Evolutionary conservation across 1,140 invertebrate species (phyloP).

Genomic region (Asbolus verrucosus): DNA sequence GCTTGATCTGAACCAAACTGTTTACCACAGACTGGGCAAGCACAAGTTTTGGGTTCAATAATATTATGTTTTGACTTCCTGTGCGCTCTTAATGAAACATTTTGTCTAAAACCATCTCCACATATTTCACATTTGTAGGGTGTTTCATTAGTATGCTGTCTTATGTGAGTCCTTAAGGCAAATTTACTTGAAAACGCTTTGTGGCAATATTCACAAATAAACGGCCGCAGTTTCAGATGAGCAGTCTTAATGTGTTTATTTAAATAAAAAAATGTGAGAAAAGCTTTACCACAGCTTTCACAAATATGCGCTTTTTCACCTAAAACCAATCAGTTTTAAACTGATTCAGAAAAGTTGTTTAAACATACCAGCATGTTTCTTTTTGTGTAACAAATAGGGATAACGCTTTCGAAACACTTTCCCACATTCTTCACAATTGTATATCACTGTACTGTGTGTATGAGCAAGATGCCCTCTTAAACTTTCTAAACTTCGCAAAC

Average conservation of each 20-base stretch:
- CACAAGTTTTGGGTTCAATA: constrained; percentile 27
- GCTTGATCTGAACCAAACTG: constrained; percentile 11
- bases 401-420: constrained; percentile 23
- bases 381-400: constrained; percentile 3
- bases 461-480: constrained; percentile 13
- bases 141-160: constrained; percentile 40
- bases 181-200: constrained; percentile 33
- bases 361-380: constrained; percentile 24
- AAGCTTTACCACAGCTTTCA: constrained; percentile 34
- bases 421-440: constrained; percentile 19
- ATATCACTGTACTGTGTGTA: constrained; percentile 8
- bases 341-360: not conserved
- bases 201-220: constrained; percentile 28
- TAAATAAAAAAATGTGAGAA: constrained; percentile 14
- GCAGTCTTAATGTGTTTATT: constrained; percentile 40
- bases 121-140: constrained; percentile 38
- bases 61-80: constrained; percentile 36
- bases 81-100: constrained; percentile 31
- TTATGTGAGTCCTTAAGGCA: constrained; percentile 14
- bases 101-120: constrained; percentile 27
- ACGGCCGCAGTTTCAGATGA: constrained; percentile 26
- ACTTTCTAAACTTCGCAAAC: constrained; percentile 20
- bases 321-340: not conserved
- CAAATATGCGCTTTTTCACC: constrained; percentile 18
- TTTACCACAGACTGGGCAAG: constrained; percentile 26